Conservation (phyloP, 2,113 vertebrate species). For the Butastur rufipennis region DNA sequence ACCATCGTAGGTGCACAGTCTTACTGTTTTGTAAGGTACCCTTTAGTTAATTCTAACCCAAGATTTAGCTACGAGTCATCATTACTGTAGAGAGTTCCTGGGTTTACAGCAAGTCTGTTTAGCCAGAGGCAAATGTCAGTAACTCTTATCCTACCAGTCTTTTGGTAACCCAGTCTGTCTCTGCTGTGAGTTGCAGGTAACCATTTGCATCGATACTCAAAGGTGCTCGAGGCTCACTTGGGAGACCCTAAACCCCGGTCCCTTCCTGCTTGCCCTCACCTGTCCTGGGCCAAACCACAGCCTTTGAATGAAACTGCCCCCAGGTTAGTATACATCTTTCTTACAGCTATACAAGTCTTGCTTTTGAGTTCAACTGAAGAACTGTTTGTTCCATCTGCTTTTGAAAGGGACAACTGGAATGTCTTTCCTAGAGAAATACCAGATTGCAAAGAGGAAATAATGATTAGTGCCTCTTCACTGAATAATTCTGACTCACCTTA, state of each 20-base stretch:
- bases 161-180: not conserved
- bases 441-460: not conserved
- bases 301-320: conserved; percentile 97
- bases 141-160: not conserved
- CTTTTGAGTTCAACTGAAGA: not conserved
- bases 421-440: not conserved
- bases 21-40: not conserved
- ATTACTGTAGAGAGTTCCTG: not conserved
- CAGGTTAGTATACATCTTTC: conserved; percentile 75
- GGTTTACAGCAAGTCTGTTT: not conserved
- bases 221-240: conserved; percentile 92
- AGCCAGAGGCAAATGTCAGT: not conserved
- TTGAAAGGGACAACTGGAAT: not conserved
- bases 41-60: not conserved
- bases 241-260: conserved; percentile 92
- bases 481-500: not conserved
- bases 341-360: not conserved
- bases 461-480: not conserved
- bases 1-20: not conserved
- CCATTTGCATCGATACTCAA: conserved; percentile 97
- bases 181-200: conserved; percentile 79
- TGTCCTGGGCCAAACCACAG: conserved; percentile 98
- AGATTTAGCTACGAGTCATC: not conserved
- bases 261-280: conserved; percentile 93
- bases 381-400: not conserved